These are phyloP conservation scores for Cryptocephalus moraei DNA, from an alignment of 2,888 invertebrate genomes.

Conservation along the genomic window DNA sequence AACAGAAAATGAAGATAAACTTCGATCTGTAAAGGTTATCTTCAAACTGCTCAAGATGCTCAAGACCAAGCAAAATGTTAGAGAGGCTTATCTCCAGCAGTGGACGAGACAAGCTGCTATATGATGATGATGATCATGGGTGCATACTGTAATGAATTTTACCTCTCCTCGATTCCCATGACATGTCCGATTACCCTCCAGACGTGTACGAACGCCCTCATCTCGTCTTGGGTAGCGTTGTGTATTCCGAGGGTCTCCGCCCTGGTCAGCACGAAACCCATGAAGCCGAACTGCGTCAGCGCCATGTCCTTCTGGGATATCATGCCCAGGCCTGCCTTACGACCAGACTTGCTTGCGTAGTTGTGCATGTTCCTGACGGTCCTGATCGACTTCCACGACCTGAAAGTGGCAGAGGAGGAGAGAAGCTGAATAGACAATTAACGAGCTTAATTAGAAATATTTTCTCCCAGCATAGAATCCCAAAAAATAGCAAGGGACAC, in stretches of 20 bases:
- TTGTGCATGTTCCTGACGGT: constrained; percentile 59
- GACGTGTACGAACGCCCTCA: constrained; percentile 69
- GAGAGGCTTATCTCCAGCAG: too few relatives aligned
- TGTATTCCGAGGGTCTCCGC: constrained; percentile 49
- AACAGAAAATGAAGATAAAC: too few relatives aligned
- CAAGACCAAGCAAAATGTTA: too few relatives aligned
- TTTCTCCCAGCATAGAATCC: too few relatives aligned
- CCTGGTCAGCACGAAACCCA: constrained; percentile 57
- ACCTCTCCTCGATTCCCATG: constrained; percentile 76
- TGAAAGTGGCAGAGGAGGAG: constrained; percentile 23
- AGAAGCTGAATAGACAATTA: not conserved
- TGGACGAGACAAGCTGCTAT: too few relatives aligned
- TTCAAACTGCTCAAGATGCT: too few relatives aligned
- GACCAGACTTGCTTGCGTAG: constrained; percentile 46
- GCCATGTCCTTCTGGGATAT: constrained; percentile 79
- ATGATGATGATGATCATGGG: too few relatives aligned
- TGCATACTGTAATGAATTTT: not conserved
- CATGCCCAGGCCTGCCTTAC: constrained; percentile 40
- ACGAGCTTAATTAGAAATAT: too few relatives aligned
- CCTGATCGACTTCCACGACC: constrained; percentile 59
- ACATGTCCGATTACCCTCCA: constrained; percentile 76
- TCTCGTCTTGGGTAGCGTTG: constrained; percentile 48
- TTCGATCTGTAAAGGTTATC: too few relatives aligned
- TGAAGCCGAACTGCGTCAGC: constrained; percentile 79
- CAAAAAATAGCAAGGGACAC: too few relatives aligned